A percentile compares a stretch with the other conserved stretches of the same genome.
Conservation (phyloP, 2,888 invertebrate genomes). For the Leptura quadrifasciata region DNA sequence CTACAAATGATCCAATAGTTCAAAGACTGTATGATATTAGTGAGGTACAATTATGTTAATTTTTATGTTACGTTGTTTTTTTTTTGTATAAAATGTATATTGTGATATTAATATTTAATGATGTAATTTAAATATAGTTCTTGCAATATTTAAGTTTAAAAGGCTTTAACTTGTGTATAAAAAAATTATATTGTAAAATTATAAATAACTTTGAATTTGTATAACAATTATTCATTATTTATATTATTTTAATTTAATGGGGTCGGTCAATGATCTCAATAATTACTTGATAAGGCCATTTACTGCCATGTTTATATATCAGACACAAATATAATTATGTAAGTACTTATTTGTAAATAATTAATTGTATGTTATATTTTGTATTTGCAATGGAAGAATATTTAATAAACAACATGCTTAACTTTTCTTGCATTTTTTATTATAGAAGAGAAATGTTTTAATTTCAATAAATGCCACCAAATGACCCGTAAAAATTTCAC, state of each 20-base stretch:
- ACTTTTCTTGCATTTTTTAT: conserved; percentile 18
- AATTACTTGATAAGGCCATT: conserved; percentile 57
- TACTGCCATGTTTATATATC: conserved; percentile 64
- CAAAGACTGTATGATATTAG: conserved; percentile 34
- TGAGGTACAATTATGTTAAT: conserved; percentile 34
- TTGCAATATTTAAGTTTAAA: conserved; percentile 64
- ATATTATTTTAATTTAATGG: conserved; percentile 53
- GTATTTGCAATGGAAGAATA: conserved; percentile 68
- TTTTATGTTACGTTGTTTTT: conserved; percentile 25
- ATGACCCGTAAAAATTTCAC: too few relatives aligned
- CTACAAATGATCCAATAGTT: conserved; percentile 89
- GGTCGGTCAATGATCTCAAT: conserved; percentile 61
- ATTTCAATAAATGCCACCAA: too few relatives aligned
- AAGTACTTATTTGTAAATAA: conserved; percentile 61
- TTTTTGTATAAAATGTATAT: conserved; percentile 62
- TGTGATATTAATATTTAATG: conserved; percentile 64
- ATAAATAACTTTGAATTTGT: conserved; percentile 45
- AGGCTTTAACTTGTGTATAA: conserved; percentile 67
- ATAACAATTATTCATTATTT: conserved; percentile 49
- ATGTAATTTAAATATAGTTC: conserved; percentile 55
- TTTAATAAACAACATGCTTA: conserved; percentile 68
- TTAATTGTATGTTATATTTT: conserved; percentile 65
- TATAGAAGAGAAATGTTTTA: not conserved
- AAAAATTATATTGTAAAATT: conserved; percentile 50
- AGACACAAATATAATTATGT: conserved; percentile 53